Evolutionary conservation across 2,113 vertebrate genomes (phyloP), one percentile per base, ranked within the genome.

Genomic region (Erythrocercus mccallii): DNA sequence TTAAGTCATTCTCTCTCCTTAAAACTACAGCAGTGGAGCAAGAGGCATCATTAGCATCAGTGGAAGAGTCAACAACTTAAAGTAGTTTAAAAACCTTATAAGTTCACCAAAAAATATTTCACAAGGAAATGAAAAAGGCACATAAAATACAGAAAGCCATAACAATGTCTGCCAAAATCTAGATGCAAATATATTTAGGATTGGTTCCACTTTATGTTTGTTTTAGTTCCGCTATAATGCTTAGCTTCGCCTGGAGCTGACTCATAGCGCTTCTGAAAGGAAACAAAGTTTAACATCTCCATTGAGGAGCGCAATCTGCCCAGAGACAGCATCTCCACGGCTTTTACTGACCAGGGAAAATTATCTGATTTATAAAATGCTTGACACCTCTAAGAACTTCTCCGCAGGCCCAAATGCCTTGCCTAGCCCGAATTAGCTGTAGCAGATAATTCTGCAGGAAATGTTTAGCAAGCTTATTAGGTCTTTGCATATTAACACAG

Each of bases 181-280:
- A 72, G 94, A 95, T 90, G 95, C 88, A 95, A 92, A 95, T 93
- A 81, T 81, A 93, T 93, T 92, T 94, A 68, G 90, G 76, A 95
- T 92, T 88, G 85, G 94, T 97, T 96, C 92, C 94, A 95, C 92
- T 96, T 94, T 71, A 92, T 91, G 90, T 92, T 95, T 96, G 95
- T 88, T 97, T 95, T 86, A 92, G 94, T 96, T 96, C 93, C 16
- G 8, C 93, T 88, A 1, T 81, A 69, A 70, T 38, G 88, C 88
- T 78, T 2, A 60, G 86, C 79, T 74, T 68, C 33, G 88, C 95
- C 94, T 35, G 82, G 76, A 95, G 95, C 95, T 90, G 95, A 96
- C 93, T 96, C 94, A 88, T 6, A 4, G 60, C 6, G 37, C 92
- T 92, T 62, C 79, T 90, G 85, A 88, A 71, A 86, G 69, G 82